Evolutionary conservation across 2,888 invertebrate genomes (phyloP), one percentile per base, ranked within the genome.

Genomic region (Yponomeuta cagnagella): DNA sequence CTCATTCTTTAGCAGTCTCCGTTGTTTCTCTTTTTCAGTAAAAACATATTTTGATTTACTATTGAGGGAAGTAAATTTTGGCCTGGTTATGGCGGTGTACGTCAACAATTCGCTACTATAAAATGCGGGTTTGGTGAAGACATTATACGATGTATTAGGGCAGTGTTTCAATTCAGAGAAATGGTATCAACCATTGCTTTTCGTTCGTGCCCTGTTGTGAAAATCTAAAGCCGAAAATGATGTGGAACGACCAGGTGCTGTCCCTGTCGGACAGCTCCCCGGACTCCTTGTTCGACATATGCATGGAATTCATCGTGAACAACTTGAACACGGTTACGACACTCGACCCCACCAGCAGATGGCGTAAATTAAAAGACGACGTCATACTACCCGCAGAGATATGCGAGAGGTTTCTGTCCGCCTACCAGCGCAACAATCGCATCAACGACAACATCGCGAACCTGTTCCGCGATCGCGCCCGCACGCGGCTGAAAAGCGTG

Each of bases 341-440:
- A 73, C 79, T 85, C 72, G 92, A 93, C 76, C 85, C 87, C 12
- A 76, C 77, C 12, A 88, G 82, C 71, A 89, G 93, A 74, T 90
- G 92, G 80, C 83, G 86, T 70, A 88, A 86, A 75, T 84, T 96
- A 10, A 92, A 89, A 74, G 93, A 94, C 73, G 95, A 94, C 71
- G 85, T 96, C 71, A 90, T 94, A 69, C 82, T 96, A 48, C 96
- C 96, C 0, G 93, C 93, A 70, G 96, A 95, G 83, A 93, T 96
- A 75, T 96, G 96, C 79, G 96, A 96, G 80, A 93, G 92, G 77
- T 87, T 96, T 72, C 85, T 96, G 15, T 88, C 93, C 72, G 86
- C 92, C 63, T 94, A 93, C 74, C 94, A 95, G 75, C 90, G 84
- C 73, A 87, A 84, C 70, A 85, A 92, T 69, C 91, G 93, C 43